phyloP scores from a whole-genome alignment of 1,140 invertebrate species.

The Pseudomyrmex gracilis region DNA sequence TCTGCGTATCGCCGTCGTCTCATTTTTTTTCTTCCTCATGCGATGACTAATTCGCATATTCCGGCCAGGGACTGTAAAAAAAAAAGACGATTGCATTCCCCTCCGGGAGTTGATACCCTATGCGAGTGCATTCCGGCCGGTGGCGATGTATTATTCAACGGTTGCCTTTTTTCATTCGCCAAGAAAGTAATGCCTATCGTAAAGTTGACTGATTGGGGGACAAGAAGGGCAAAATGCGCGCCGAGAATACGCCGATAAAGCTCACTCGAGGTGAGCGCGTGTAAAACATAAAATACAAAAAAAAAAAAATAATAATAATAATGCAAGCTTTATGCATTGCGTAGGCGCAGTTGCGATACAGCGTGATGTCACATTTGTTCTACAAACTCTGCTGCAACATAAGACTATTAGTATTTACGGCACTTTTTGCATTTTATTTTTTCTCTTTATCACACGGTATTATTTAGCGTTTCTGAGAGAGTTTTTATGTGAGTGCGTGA shows the following conservation, averaged over 20 bases:
- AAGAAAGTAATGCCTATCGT: constrained; percentile 59
- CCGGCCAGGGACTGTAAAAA: constrained; percentile 53
- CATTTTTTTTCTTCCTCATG: constrained; percentile 16
- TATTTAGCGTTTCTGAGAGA: not conserved
- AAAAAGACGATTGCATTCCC: constrained; percentile 47
- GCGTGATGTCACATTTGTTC: constrained; percentile 28
- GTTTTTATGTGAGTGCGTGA: not conserved
- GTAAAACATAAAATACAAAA: constrained; percentile 20
- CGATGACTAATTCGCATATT: constrained; percentile 68
- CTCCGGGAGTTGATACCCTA: constrained; percentile 59
- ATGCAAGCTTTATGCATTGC: constrained; percentile 36
- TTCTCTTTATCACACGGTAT: not conserved
- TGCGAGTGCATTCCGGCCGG: constrained; percentile 57
- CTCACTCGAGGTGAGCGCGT: not conserved
- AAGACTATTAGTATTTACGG: constrained; percentile 23
- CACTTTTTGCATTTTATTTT: constrained; percentile 21
- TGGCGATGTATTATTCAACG: constrained; percentile 70
- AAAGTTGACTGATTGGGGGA: constrained; percentile 63
- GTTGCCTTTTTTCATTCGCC: constrained; percentile 30
- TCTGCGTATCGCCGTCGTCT: constrained; percentile 48
- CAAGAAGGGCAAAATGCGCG: constrained; percentile 13
- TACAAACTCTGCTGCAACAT: not conserved
- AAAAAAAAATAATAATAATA: too few species aligned
- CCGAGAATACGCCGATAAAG: constrained; percentile 39
- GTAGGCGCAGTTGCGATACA: constrained; percentile 20